Percentiles rank a stretch among this genome's conserved stretches.
phyloP scores from a whole-genome alignment of 2,888 invertebrate genomes.

The Perizoma affinitatum region DNA sequence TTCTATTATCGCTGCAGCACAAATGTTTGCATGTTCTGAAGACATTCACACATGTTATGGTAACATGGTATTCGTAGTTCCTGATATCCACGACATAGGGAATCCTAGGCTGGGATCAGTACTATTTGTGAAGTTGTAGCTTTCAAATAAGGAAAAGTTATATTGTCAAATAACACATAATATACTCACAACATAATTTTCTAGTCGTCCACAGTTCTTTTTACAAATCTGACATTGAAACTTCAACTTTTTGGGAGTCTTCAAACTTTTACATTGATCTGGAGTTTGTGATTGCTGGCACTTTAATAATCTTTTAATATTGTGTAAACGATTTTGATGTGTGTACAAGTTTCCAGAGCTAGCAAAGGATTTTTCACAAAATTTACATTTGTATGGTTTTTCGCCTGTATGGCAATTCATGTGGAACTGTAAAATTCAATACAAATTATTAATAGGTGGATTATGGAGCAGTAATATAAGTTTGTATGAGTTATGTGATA shows the following conservation, averaged over 20 bases:
- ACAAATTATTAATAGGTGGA: neutral
- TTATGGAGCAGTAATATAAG: too few relatives aligned
- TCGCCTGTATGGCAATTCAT: constrained; percentile 90
- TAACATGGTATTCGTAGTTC: too few relatives aligned
- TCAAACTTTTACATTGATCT: too few relatives aligned
- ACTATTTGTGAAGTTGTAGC: too few relatives aligned
- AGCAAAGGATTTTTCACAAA: constrained; percentile 88
- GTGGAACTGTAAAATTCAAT: constrained; percentile 84
- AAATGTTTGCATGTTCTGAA: too few relatives aligned
- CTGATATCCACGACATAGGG: too few relatives aligned
- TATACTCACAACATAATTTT: constrained; percentile 21
- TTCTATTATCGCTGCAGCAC: too few relatives aligned
- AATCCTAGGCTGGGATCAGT: too few relatives aligned
- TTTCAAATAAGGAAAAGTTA: too few relatives aligned
- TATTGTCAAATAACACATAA: too few relatives aligned
- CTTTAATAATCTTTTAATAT: neutral
- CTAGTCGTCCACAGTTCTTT: constrained; percentile 12
- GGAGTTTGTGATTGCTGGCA: neutral
- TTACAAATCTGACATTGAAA: constrained; percentile 17
- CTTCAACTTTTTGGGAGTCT: neutral
- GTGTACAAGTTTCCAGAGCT: constrained; percentile 90
- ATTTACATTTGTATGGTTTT: constrained; percentile 89
- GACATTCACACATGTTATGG: too few relatives aligned
- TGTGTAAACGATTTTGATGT: constrained; percentile 89
- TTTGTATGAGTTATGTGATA: too few relatives aligned